Evolutionary conservation across 2,797 vertebrate genomes (phyloP), one percentile per base, ranked within the genome.

Genomic region (Dermochelys coriacea): DNA sequence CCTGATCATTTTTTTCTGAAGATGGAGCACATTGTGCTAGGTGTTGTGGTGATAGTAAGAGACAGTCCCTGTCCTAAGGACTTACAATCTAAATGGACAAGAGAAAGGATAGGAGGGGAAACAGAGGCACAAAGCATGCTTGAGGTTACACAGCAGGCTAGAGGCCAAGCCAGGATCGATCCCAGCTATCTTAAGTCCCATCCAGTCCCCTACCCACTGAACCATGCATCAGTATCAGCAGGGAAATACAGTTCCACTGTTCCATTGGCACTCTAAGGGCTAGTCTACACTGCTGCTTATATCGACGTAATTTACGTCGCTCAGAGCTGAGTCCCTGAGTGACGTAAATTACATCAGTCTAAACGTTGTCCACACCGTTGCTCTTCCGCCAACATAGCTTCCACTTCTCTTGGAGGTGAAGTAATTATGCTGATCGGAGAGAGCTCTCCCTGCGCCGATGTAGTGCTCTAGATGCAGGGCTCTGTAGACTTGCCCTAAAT

Each of bases 161-260:
- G 31, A 8, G 7, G 2, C 29, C 1, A 19, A 89, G 88, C 59
- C 0, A 31, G 75, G 50, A 54, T 11, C 47, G 0, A 0, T 23
- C 34, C 34, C 34, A 68, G n/a, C 16, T n/a, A n/a, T 50, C 64
- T 86, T 29, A 23, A 80, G 3, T 64, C 23, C 3, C 19, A 54
- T 27, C 19, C 21, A 21, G 1, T 37, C 2, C 0, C 4, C 19
- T 88, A 78, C 83, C 0, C 15, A 1, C 11, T 50, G 10, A 19
- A 68, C 1, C 51, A 25, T 51, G 6, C 2, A n/a, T 29, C 47
- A 1, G 51, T 85, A 10, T 51, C 50, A 21, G 21, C 57, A 64
- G 75, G 5, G 0, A 57, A 85, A 84, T 45, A 10, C 0, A 15
- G 51, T 59, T 34, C 0, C 54, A 45, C 5, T 37, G 1, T 52